Base-by-base conservation (phyloP, 2,888 invertebrate species). In the Megamerina dolium region DNA sequence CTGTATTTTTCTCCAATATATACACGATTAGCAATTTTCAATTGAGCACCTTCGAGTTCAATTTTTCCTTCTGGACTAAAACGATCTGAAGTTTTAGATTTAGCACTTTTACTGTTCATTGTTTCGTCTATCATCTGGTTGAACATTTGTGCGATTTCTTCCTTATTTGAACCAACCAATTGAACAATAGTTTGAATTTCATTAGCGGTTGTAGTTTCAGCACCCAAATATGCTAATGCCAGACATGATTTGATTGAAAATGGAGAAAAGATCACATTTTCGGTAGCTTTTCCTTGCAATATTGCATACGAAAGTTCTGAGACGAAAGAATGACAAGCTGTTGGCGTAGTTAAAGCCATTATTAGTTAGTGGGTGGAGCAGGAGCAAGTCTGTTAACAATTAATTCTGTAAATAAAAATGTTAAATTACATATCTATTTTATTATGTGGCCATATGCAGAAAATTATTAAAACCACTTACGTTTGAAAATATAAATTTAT, bases 161-260 rank as follows among this genome's bases (percentile, higher is more conserved):
- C 14, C 8, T 46, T 50, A 36, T 61, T 47, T 13, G 59, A 52
- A 17, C 63, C 62, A 1, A 70, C 71, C 40, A 82, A 75, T 10
- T 76, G 75, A 10, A 85, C 64, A 1, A 78, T 77, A 0, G 68
- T 67, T 75, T 16, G 61, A n/a, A 85, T 69, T 59, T 85, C 79
- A 4, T 68, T 61, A 45, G 78, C 76, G 0, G 85, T 85, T 13
- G 68, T 51, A 1, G 80, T 80, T 1, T 73, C 72, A 0, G 87
- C 80, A 1, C 86, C 88, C 60, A 86, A 81, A 38, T 80, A 81
- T 2, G 87, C 73, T 58, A 87, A 77, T 0, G 82, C 81, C 34
- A 87, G 64, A 2, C 83, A 80, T 43, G 85, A 65, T 66, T 87
- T 85, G 45, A 87, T 66, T n/a, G 87, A 85, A 41, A 87, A 72